Conservation (phyloP, 2,797 vertebrate genomes). For the Dipus sagitta region DNA sequence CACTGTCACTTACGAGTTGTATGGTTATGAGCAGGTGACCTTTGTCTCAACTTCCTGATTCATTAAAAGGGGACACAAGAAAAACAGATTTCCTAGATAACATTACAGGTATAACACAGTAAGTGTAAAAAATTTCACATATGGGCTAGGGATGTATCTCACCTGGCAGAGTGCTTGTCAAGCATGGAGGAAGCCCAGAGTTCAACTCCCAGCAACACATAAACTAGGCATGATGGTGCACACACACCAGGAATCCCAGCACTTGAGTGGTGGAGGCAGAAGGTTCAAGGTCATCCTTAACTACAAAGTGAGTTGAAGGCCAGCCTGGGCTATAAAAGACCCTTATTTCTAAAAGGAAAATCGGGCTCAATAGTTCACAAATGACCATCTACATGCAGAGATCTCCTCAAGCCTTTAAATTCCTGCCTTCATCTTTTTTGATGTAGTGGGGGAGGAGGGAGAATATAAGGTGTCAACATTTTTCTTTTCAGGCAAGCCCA, state of each 20-base stretch:
- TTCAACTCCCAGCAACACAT: too few species aligned
- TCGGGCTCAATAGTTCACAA: constrained; percentile 10
- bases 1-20: background rate
- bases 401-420: constrained; percentile 4
- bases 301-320: too few species aligned
- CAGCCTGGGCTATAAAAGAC: too few species aligned
- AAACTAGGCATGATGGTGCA: too few species aligned
- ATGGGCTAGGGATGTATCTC: background rate
- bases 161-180: background rate
- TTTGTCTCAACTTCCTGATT: constrained; percentile 43
- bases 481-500: background rate
- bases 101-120: background rate
- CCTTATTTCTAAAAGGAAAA: too few species aligned
- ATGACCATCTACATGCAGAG: background rate
- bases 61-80: background rate
- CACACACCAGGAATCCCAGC: too few species aligned
- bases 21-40: background rate
- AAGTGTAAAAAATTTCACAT: constrained; percentile 29
- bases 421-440: background rate
- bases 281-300: too few species aligned
- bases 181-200: too few species aligned
- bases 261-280: too few species aligned
- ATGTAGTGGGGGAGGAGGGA: background rate
- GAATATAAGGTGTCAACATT: constrained; percentile 7
- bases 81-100: background rate